phyloP scores from a whole-genome alignment of 2,113 vertebrate genomes.

The Labeo catla region DNA sequence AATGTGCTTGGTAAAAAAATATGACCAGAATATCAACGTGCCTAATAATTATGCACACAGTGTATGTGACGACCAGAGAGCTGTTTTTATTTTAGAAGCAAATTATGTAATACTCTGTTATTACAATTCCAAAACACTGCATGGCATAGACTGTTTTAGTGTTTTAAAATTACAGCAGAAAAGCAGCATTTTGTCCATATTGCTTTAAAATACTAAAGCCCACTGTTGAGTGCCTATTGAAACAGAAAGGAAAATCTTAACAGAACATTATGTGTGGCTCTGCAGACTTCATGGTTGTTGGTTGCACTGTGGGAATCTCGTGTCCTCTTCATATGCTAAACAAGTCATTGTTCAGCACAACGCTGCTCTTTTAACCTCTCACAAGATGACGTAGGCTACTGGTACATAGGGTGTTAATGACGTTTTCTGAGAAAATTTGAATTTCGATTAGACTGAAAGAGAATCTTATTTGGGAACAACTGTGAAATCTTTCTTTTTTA shows the following conservation, averaged over 20 bases:
- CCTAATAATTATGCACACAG: no score
- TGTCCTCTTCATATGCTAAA: slow-evolving; percentile 22
- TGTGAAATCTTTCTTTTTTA: background rate
- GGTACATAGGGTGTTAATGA: background rate
- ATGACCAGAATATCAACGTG: no score
- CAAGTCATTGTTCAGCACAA: slow-evolving; percentile 31
- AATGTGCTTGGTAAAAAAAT: no score
- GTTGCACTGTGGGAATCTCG: background rate
- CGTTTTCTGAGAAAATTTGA: background rate
- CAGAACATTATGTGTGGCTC: background rate
- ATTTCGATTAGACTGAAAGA: background rate
- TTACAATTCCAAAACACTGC: background rate
- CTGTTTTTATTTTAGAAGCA: background rate
- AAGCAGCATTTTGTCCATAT: background rate
- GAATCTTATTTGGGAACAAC: background rate
- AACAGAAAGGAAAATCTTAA: background rate
- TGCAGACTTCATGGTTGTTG: slow-evolving; percentile 31
- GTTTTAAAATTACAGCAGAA: background rate
- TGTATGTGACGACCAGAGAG: background rate
- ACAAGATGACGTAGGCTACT: background rate
- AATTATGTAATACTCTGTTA: background rate
- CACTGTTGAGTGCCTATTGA: background rate
- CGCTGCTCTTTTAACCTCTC: slow-evolving; percentile 23
- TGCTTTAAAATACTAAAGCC: background rate
- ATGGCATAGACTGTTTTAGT: background rate